Evolutionary conservation across 2,888 invertebrate species (phyloP).

Genomic region (Nomada ruficornis): DNA sequence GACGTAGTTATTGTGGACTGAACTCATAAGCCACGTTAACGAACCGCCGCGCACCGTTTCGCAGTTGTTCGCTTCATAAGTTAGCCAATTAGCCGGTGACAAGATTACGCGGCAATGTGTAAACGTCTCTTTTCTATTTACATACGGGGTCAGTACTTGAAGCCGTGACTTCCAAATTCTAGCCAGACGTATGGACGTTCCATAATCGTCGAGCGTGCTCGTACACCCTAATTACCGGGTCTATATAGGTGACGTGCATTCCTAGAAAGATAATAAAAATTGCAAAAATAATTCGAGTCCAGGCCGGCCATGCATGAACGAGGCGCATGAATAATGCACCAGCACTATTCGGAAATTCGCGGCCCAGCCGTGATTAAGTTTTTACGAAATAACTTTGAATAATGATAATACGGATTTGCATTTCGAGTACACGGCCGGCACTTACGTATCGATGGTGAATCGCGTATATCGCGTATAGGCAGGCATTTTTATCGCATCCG

Average conservation of each 20-base stretch:
- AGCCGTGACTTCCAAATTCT: no score
- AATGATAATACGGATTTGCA: conserved; percentile 31
- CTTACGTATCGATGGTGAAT: conserved; percentile 18
- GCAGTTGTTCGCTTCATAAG: conserved; percentile 63
- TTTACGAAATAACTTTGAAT: conserved; percentile 38
- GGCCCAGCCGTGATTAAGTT: conserved; percentile 36
- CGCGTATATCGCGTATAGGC: not conserved
- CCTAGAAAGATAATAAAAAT: conserved; percentile 40
- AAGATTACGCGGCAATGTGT: conserved; percentile 65
- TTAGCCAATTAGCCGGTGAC: conserved; percentile 68
- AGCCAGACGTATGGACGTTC: not conserved
- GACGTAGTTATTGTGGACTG: conserved; percentile 59
- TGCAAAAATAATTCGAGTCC: conserved; percentile 24
- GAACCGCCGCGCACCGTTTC: conserved; percentile 59
- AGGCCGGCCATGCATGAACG: not conserved
- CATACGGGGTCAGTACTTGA: conserved; percentile 47
- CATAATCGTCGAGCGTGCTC: not conserved
- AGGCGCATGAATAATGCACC: conserved; percentile 34
- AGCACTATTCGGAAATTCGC: conserved; percentile 11
- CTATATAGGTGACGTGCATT: not conserved
- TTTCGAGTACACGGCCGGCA: not conserved
- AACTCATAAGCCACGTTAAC: conserved; percentile 68
- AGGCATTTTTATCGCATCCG: not conserved
- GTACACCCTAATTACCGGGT: conserved; percentile 12
- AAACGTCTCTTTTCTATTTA: conserved; percentile 66